Evolutionary conservation across 2,113 vertebrate species (phyloP).

Genomic region (Acrocephalus arundinaceus): DNA sequence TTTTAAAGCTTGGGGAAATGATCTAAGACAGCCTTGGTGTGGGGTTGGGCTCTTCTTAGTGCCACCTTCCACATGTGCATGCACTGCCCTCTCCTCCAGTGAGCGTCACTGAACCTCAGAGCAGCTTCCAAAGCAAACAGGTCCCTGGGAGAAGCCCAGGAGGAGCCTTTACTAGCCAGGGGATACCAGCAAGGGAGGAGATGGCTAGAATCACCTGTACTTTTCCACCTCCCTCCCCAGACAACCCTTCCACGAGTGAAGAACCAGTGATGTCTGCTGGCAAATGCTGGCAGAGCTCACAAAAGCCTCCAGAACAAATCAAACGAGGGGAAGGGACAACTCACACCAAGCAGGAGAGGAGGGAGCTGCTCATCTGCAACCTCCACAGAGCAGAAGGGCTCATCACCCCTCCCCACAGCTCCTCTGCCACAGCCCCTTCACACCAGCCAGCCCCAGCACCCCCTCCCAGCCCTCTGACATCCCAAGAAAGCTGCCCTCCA

Average conservation of each 20-base stretch:
- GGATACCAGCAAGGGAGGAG: neutral
- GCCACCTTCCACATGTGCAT: neutral
- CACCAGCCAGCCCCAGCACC: neutral
- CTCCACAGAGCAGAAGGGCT: neutral
- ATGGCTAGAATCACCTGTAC: constrained; percentile 48
- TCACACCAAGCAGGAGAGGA: neutral
- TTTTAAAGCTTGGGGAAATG: neutral
- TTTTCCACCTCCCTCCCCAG: constrained; percentile 69
- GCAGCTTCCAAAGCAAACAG: constrained; percentile 53
- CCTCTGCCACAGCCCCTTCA: neutral
- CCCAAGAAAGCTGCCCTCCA: neutral
- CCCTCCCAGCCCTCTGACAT: fast-evolving
- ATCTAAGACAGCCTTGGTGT: neutral
- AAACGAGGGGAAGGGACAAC: constrained; percentile 28
- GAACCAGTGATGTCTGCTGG: constrained; percentile 59
- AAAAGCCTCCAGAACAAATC: constrained; percentile 68
- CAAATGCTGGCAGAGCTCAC: constrained; percentile 6
- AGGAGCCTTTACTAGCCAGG: constrained; percentile 1
- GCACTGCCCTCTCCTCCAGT: neutral
- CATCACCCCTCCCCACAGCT: neutral
- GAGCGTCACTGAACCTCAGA: neutral
- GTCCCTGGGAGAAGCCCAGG: constrained; percentile 9
- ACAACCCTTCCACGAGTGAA: constrained; percentile 4
- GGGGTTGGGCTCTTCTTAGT: neutral
- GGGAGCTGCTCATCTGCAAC: neutral